Base-by-base conservation (phyloP, 2,888 invertebrate genomes). In the Elegia similella region DNA sequence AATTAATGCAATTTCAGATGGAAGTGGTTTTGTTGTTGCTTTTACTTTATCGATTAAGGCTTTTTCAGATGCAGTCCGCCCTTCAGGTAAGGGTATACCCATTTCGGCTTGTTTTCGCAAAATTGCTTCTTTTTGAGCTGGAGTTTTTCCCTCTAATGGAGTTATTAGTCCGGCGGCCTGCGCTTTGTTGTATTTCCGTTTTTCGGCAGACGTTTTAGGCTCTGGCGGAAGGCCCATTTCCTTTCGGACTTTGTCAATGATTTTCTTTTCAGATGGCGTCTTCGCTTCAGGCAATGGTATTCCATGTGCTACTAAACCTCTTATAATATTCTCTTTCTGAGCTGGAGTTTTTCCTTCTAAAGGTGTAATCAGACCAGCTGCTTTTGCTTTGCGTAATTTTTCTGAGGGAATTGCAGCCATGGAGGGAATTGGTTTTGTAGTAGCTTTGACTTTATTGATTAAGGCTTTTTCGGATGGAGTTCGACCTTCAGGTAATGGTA, bases 391-490 rank as follows among this genome's bases (percentile, higher is more conserved):
- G 0, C 48, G 48, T 15, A 48, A 32, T 48, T 48, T 48, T 48
- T 48, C 48, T 8, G 48, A 48, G 2, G 48, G 48, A 15, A 48
- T 30, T 23, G 46, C 23, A 29, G n/a, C 23, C 2, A 12, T 12
- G 1, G 46, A 46, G 0, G 23, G 29, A 12, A n/a, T 1, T 3
- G 23, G 23, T 23, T 23, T 23, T 23, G 23, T 55, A 48, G 6
- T 54, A 17, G 57, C 44, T 38, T 62, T 60, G 1, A 68, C 57
- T 60, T 65, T 67, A 6, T 60, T 57, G 7, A 70, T 65, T 3
- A 72, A 17, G 15, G 64, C 60, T 32, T 67, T 70, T 59, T 72
- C 72, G 2, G 71, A 70, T 0, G 58, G 55, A 8, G 68, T 66
- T 47, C 69, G 56, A 2, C 68, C 69, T 56, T 67, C 61, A 1